Percentiles rank a stretch among this genome's conserved stretches.
phyloP scores from a whole-genome alignment of 2,113 vertebrate species.

The Macquaria australasica region DNA sequence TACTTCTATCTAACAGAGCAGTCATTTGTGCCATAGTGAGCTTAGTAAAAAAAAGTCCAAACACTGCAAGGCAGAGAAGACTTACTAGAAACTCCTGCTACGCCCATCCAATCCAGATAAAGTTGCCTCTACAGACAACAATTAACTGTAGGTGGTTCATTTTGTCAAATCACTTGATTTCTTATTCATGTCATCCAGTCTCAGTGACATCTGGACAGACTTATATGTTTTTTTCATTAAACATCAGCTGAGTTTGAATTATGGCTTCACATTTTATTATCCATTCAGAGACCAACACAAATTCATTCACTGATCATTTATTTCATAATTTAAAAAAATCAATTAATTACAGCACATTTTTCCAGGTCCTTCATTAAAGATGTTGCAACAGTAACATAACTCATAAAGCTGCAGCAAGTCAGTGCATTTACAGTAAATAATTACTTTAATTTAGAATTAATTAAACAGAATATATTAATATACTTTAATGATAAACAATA shows the following conservation, averaged over 20 bases:
- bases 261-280: background rate
- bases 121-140: background rate
- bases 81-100: background rate
- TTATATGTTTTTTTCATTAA: background rate
- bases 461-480: slow-evolving; percentile 29
- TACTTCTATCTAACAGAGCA: background rate
- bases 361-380: slow-evolving; percentile 31
- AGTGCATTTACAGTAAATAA: slow-evolving; percentile 31
- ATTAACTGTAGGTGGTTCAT: background rate
- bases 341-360: slow-evolving; percentile 34
- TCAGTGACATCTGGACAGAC: background rate
- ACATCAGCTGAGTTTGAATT: background rate
- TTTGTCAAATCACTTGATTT: background rate
- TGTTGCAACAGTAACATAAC: slow-evolving; percentile 10
- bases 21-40: background rate
- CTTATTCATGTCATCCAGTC: background rate
- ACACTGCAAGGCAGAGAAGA: background rate
- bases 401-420: slow-evolving; percentile 17
- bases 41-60: background rate
- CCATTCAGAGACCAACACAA: slow-evolving; percentile 14
- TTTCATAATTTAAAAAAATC: slow-evolving; percentile 30
- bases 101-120: background rate
- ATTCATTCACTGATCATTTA: slow-evolving; percentile 31
- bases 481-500: slow-evolving; percentile 22
- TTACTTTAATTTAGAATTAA: background rate